phyloP scores from a whole-genome alignment of 2,888 invertebrate genomes.

The Hyposoter didymator region DNA sequence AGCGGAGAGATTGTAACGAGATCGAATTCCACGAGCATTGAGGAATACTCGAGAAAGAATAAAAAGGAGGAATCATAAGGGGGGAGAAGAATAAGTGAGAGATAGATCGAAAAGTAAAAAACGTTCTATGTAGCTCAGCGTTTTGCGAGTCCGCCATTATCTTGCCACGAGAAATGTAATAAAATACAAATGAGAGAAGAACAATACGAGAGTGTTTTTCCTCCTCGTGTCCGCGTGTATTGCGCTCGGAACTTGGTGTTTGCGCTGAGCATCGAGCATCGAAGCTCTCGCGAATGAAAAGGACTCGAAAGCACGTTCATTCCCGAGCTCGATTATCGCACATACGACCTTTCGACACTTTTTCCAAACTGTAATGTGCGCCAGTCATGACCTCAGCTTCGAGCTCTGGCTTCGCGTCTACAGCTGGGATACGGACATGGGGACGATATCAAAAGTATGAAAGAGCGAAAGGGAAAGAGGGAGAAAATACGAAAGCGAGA shows the following conservation, averaged over 20 bases:
- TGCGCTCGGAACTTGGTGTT: neutral
- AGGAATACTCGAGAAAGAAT: neutral
- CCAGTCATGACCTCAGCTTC: slow-evolving; percentile 78
- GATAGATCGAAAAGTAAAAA: slow-evolving; percentile 7
- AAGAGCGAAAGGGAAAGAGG: too few relatives aligned
- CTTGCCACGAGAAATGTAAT: slow-evolving; percentile 25
- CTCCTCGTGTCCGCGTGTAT: neutral
- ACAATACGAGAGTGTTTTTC: slow-evolving; percentile 13
- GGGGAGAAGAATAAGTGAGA: neutral
- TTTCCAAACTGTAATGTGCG: slow-evolving; percentile 35
- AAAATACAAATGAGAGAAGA: slow-evolving; percentile 28
- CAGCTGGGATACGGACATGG: slow-evolving; percentile 69
- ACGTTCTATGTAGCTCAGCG: slow-evolving; percentile 20
- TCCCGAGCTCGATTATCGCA: neutral
- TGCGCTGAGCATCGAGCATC: neutral
- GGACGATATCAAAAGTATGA: slow-evolving; percentile 29
- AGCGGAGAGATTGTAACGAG: slow-evolving; percentile 43
- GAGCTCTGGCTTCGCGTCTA: slow-evolving; percentile 74
- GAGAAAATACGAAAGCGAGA: neutral
- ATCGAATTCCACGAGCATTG: slow-evolving; percentile 57
- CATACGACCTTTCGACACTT: slow-evolving; percentile 13
- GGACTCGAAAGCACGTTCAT: neutral
- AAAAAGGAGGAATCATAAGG: neutral
- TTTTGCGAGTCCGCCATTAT: slow-evolving; percentile 47
- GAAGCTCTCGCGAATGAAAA: neutral